Percentiles rank a stretch among this genome's conserved stretches.
phyloP scores from a whole-genome alignment of 2,797 vertebrate species.

The Propithecus deckenii region DNA sequence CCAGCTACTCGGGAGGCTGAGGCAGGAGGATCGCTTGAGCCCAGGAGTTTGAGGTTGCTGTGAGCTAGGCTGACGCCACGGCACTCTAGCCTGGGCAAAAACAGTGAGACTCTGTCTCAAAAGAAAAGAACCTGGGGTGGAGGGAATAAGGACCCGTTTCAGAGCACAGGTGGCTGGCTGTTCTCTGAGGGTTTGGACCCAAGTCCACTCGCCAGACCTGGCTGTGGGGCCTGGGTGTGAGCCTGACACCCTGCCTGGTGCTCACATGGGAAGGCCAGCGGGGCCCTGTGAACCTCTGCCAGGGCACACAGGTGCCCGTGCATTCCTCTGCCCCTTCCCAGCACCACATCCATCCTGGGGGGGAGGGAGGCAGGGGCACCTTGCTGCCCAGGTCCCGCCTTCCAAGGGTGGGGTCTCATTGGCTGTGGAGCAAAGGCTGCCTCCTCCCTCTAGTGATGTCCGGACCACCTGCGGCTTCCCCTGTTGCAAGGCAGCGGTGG shows the following conservation, averaged over 20 bases:
- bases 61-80: too few relatives aligned
- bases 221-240: background rate
- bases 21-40: too few relatives aligned
- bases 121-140: background rate
- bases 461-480: background rate
- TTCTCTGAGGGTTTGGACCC: background rate
- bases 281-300: background rate
- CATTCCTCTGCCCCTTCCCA: background rate
- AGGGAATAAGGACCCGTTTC: background rate
- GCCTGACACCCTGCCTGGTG: background rate
- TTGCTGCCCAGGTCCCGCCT: background rate
- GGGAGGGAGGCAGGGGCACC: background rate
- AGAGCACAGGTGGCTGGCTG: background rate
- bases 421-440: background rate
- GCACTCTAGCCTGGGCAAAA: too few relatives aligned
- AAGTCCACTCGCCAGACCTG: background rate
- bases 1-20: too few relatives aligned
- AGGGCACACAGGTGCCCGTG: background rate
- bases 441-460: background rate
- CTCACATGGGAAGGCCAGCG: background rate
- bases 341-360: accelerated
- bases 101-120: too few relatives aligned
- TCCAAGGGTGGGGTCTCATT: background rate
- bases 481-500: background rate
- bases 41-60: too few relatives aligned